These are phyloP conservation scores for Cerceris rybyensis DNA, from an alignment of 2,888 invertebrate genomes.

Conservation along the genomic window DNA sequence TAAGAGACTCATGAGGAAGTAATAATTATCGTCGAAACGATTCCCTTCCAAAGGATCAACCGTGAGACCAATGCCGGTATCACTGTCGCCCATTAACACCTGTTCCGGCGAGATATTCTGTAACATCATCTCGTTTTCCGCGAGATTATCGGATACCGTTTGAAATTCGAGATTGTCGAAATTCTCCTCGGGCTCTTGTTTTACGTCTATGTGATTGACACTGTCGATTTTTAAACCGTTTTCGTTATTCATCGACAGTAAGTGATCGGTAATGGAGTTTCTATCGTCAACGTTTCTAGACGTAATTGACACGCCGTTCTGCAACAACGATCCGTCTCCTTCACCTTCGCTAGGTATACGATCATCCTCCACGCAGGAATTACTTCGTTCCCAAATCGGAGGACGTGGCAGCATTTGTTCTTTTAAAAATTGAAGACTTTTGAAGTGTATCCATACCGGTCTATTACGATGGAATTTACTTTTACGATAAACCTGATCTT, in stretches of 20 bases:
- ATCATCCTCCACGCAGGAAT: constrained; percentile 57
- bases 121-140: constrained; percentile 75
- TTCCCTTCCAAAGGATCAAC: constrained; percentile 73
- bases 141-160: constrained; percentile 67
- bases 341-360: constrained; percentile 60
- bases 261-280: constrained; percentile 63
- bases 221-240: constrained; percentile 60
- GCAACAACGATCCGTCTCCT: constrained; percentile 38
- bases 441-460: constrained; percentile 80
- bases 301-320: constrained; percentile 41
- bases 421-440: constrained; percentile 79
- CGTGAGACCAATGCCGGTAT: constrained; percentile 67
- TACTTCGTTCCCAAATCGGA: constrained; percentile 76
- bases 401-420: constrained; percentile 80
- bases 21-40: constrained; percentile 80
- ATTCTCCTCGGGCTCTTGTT: constrained; percentile 73
- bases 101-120: constrained; percentile 76
- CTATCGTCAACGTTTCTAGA: constrained; percentile 54
- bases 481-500: constrained; percentile 76
- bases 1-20: constrained; percentile 80
- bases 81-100: constrained; percentile 72
- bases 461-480: constrained; percentile 75
- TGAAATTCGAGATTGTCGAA: constrained; percentile 73
- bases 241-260: constrained; percentile 62
- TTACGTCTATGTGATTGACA: constrained; percentile 68